Percentiles rank a stretch among this genome's conserved stretches.
Conservation (phyloP, 2,113 vertebrate species). For the Dromaius novaehollandiae region DNA sequence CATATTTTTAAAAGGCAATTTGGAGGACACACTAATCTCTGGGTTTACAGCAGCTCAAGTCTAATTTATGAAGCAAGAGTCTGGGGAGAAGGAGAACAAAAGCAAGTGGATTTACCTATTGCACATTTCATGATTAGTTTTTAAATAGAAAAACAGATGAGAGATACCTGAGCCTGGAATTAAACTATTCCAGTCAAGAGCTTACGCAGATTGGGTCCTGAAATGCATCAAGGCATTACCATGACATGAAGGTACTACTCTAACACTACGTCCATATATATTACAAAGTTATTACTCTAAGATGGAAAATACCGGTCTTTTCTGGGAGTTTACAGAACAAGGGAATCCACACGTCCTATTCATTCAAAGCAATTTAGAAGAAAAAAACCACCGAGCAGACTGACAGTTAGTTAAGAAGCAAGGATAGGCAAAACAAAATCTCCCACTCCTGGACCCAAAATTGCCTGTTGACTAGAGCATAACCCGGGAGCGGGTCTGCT, state of each 20-base stretch:
- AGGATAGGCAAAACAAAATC: background rate
- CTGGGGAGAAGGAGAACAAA: conserved; percentile 27
- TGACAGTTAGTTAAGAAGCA: background rate
- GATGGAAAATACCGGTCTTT: background rate
- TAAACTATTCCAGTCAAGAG: background rate
- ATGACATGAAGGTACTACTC: background rate
- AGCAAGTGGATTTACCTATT: background rate
- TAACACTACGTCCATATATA: background rate
- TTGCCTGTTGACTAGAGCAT: background rate
- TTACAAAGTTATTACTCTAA: background rate
- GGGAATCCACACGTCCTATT: background rate
- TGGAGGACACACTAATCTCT: conserved; percentile 24
- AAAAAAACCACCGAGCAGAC: background rate
- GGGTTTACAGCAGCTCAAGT: background rate
- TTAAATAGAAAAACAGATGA: conserved; percentile 50
- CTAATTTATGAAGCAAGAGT: conserved; percentile 39
- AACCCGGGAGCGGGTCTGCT: background rate
- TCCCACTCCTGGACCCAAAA: background rate
- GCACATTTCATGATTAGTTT: conserved; percentile 25
- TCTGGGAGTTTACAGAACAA: background rate
- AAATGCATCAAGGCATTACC: background rate
- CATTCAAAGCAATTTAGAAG: background rate
- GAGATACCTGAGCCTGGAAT: conserved; percentile 23
- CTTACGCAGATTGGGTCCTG: background rate
- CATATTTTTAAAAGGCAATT: conserved; percentile 2